A percentile compares a stretch with the other conserved stretches of the same genome.
phyloP scores from a whole-genome alignment of 2,888 invertebrate species.

The Tiliacea citrago region DNA sequence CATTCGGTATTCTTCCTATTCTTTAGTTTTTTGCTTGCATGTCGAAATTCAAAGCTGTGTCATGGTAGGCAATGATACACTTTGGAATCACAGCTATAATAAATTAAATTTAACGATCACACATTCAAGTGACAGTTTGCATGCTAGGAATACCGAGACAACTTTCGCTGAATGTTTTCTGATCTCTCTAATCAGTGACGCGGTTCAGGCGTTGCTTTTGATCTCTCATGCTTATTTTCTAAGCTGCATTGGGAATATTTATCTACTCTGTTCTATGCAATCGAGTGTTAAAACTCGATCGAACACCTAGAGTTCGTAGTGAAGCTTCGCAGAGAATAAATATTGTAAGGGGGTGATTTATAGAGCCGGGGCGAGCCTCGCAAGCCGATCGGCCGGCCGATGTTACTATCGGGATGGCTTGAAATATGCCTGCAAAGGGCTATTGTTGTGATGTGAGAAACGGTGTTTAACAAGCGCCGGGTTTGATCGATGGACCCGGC shows the following conservation, averaged over 20 bases:
- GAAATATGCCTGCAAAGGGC: slow-evolving; percentile 89
- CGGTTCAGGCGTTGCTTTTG: slow-evolving; percentile 23
- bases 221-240: slow-evolving; percentile 41
- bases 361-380: slow-evolving; percentile 82
- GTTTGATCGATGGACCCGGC: slow-evolving; percentile 84
- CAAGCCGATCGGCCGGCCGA: slow-evolving; percentile 85
- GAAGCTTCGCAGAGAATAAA: slow-evolving; percentile 86
- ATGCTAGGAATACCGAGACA: slow-evolving; percentile 20
- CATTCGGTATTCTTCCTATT: slow-evolving; percentile 39
- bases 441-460: slow-evolving; percentile 90
- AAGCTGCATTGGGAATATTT: slow-evolving; percentile 51
- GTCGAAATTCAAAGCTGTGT: slow-evolving; percentile 14
- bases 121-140: slow-evolving; percentile 37
- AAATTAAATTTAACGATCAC: slow-evolving; percentile 52
- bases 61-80: slow-evolving; percentile 28
- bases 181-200: slow-evolving; percentile 44
- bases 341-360: slow-evolving; percentile 90
- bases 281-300: slow-evolving; percentile 70
- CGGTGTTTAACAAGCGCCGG: slow-evolving; percentile 89
- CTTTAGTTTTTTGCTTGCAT: slow-evolving; percentile 20
- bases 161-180: slow-evolving; percentile 48
- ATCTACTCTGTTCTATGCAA: slow-evolving; percentile 49
- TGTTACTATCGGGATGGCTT: slow-evolving; percentile 88
- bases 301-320: slow-evolving; percentile 78
- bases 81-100: slow-evolving; percentile 23